Base-by-base conservation (phyloP, 2,888 invertebrate species). In the Parelbella ahira region DNA sequence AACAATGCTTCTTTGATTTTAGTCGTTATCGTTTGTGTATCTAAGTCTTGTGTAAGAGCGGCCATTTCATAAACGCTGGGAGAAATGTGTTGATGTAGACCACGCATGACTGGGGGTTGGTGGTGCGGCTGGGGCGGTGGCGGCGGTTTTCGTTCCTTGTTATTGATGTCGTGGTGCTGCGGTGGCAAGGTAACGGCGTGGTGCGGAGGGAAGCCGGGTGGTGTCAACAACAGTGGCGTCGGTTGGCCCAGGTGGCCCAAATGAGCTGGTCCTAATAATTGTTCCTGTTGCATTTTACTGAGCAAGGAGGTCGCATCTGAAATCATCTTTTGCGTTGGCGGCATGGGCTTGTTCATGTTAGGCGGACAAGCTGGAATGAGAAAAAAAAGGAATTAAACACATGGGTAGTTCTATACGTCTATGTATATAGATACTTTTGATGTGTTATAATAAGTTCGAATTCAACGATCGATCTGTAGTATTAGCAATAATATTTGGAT, bases 51-150 rank as follows among this genome's bases (percentile, higher is more conserved):
- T 4, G 98, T 98, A 25, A 98, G 89, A 2, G 98, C 98, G 1
- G 98, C 97, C 94, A 98, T 97, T 80, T 98, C 98, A 76, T 98
- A 97, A 7, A 98, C 97, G 59, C 97, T 97, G n/a, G 97, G 96
- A 21, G 96, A 95, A 82, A 95, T 93, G 64, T 95, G 94, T 51
- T 94, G 94, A 64, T 94, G 94, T 53, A 95, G 90, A 47, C 88
- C 90, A 19, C 95, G 90, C 88, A 95, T 89, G 1, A 91, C 89
- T 8, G 91, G 90, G 0, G 89, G 89, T 28, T 89, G 90, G 63
- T 91, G 92, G 63, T 91, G 93, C 8, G 86, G 93, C 25, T 62
- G 73, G 32, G 91, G 90, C 53, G 89, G 89, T 50, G 89, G 88
- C 12, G 77, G 77, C 6, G 89, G 89, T 48, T 89, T 89, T 45